Conservation (phyloP, 2,888 invertebrate species). For the Pasiphila rectangulata region DNA sequence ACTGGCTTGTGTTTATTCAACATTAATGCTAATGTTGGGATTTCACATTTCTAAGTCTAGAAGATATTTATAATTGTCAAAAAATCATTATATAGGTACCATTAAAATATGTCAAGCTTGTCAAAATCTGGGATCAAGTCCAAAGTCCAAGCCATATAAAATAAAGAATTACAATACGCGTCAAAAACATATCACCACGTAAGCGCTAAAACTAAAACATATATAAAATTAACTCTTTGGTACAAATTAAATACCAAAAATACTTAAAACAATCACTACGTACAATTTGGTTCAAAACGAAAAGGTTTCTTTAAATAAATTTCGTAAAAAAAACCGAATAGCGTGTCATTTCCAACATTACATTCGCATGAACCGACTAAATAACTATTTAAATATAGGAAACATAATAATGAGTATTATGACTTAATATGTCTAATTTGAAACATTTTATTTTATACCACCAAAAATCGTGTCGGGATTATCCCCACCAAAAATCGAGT, state of each 20-base stretch:
- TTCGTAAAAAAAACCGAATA: background rate
- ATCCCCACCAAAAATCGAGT: background rate
- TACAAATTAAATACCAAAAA: constrained; percentile 25
- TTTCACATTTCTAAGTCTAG: no score
- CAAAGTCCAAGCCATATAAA: no score
- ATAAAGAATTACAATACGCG: no score
- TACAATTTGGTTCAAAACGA: constrained; percentile 1
- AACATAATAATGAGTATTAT: constrained; percentile 57
- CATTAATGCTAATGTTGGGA: no score
- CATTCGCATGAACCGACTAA: constrained; percentile 5
- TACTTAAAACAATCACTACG: constrained; percentile 33
- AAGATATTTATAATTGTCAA: no score
- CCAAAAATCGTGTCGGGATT: background rate
- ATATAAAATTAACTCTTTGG: constrained; percentile 22
- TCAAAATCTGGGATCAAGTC: no score
- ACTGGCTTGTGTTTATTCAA: no score
- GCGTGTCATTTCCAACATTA: background rate
- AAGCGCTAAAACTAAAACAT: constrained; percentile 6
- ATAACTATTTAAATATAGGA: constrained; percentile 48
- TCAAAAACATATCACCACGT: background rate
- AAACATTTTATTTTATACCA: background rate
- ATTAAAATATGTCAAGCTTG: no score
- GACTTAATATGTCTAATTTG: constrained; percentile 20
- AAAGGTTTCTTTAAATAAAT: background rate
- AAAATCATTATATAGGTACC: no score